phyloP scores from a whole-genome alignment of 1,140 invertebrate species.

The Zaprionus ornatus region DNA sequence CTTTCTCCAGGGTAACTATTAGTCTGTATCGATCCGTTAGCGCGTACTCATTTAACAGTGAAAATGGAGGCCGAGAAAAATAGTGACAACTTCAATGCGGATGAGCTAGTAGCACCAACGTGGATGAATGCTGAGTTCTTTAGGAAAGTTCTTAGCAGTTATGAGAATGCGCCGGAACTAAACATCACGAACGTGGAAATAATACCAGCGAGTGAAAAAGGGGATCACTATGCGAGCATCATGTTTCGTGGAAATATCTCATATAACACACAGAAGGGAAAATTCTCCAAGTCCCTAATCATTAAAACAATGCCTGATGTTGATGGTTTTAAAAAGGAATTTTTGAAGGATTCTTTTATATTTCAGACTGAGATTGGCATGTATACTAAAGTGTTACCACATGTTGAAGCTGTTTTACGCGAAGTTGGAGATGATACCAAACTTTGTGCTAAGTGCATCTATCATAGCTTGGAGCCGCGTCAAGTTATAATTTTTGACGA shows the following conservation, averaged over 20 bases:
- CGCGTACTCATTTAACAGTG: background rate
- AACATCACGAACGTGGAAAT: slow-evolving; percentile 43
- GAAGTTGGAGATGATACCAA: slow-evolving; percentile 41
- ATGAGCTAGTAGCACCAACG: slow-evolving; percentile 63
- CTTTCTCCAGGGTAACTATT: background rate
- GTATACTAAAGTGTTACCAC: slow-evolving; percentile 61
- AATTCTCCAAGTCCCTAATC: slow-evolving; percentile 56
- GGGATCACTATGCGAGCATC: slow-evolving; percentile 78
- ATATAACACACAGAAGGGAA: slow-evolving; percentile 10
- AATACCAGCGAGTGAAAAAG: slow-evolving; percentile 62
- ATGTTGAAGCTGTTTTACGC: slow-evolving; percentile 59
- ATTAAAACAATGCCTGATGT: slow-evolving; percentile 72
- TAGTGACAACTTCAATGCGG: slow-evolving; percentile 43
- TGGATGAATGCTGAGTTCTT: slow-evolving; percentile 65
- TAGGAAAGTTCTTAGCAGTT: slow-evolving; percentile 34
- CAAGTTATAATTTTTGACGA: slow-evolving; percentile 68
- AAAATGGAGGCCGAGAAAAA: slow-evolving; percentile 28
- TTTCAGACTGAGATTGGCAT: slow-evolving; percentile 71
- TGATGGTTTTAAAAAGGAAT: slow-evolving; percentile 67
- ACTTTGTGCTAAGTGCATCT: slow-evolving; percentile 45
- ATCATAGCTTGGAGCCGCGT: slow-evolving; percentile 49
- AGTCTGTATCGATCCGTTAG: background rate
- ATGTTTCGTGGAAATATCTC: slow-evolving; percentile 62
- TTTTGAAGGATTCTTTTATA: slow-evolving; percentile 41
- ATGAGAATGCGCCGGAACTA: slow-evolving; percentile 37